Evolutionary conservation across 1,140 invertebrate species (phyloP).

Genomic region (Drosophila carrolli): DNA sequence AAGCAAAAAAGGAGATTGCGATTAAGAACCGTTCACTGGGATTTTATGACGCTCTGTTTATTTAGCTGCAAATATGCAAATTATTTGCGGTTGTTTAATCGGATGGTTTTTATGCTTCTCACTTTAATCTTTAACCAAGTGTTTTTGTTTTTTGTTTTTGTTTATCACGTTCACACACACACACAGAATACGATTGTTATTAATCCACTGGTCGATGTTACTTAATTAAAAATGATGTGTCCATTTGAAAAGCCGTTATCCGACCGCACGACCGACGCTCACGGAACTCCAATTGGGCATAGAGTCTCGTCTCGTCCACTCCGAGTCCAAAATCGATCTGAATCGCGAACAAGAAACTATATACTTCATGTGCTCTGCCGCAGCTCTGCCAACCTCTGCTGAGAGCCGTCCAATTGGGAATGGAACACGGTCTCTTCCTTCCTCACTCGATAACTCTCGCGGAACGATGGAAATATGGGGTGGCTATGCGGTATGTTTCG

Average conservation of each 20-base stretch:
- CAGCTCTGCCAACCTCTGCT: not conserved
- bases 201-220: conserved; percentile 16
- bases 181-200: conserved; percentile 27
- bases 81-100: conserved; percentile 28
- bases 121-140: not conserved
- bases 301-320: conserved; percentile 12
- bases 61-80: conserved; percentile 32
- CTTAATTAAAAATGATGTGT: conserved; percentile 14
- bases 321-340: conserved; percentile 12
- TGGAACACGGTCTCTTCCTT: not conserved
- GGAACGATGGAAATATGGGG: conserved; percentile 1
- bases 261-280: conserved; percentile 26
- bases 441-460: not conserved
- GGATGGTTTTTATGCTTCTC: conserved; percentile 11
- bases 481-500: not conserved
- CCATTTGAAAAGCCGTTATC: conserved; percentile 34
- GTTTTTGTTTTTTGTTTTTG: conserved; percentile 1
- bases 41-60: conserved; percentile 37
- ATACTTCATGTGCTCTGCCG: not conserved
- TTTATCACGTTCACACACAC: conserved; percentile 8
- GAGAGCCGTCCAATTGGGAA: conserved; percentile 9
- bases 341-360: conserved; percentile 11
- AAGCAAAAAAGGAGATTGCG: conserved; percentile 24
- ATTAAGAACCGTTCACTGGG: conserved; percentile 57
- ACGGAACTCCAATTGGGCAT: conserved; percentile 11